These are phyloP conservation scores for Crepidodera aurea DNA, from an alignment of 2,888 invertebrate species.

Conservation along the genomic window DNA sequence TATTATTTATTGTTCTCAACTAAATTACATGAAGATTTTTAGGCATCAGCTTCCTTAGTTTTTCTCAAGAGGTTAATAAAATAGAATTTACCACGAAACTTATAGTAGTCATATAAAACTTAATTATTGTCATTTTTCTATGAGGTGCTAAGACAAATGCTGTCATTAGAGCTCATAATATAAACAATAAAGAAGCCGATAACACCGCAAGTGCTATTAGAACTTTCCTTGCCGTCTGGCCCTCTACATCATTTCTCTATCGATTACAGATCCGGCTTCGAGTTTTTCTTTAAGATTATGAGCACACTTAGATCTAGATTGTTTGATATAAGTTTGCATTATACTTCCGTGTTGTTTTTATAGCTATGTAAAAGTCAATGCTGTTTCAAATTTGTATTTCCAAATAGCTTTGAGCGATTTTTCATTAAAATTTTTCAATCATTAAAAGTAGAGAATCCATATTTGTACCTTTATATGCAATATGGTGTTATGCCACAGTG, in stretches of 20 bases:
- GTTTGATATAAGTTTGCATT: not conserved
- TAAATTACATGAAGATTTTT: no score
- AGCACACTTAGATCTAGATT: not conserved
- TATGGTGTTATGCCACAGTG: no score
- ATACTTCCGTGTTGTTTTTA: no score
- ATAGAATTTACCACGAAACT: not conserved
- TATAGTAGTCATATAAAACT: not conserved
- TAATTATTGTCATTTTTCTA: not conserved
- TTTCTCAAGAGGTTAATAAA: not conserved
- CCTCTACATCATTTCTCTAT: not conserved
- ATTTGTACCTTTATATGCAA: no score
- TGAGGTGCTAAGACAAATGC: conserved; percentile 2
- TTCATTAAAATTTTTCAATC: no score
- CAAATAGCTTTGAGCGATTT: not conserved
- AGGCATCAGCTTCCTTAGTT: no score
- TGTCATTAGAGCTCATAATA: conserved; percentile 2
- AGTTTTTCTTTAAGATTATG: not conserved
- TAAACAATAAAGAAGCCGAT: conserved; percentile 21
- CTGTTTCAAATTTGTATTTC: not conserved
- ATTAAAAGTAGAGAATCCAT: no score
- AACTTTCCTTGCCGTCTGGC: conserved; percentile 2
- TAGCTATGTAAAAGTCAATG: not conserved
- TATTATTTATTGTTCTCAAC: no score
- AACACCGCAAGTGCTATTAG: conserved; percentile 18
- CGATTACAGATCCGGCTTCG: not conserved